Base-by-base conservation (phyloP, 2,113 vertebrate species). In the Notothenia rossii region DNA sequence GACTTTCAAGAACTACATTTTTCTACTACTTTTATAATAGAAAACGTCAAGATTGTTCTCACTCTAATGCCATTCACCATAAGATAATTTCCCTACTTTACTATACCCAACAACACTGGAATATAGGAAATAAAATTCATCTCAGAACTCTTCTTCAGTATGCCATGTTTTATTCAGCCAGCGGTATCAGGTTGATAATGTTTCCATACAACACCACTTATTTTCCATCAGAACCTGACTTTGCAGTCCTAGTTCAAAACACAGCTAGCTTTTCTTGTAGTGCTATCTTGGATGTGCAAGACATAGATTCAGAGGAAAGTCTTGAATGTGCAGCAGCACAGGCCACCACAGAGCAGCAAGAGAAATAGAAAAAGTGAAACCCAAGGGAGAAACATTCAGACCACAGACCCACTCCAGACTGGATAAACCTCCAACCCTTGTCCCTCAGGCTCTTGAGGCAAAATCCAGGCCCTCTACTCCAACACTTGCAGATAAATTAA, bases 401-500 rank as follows among this genome's bases (percentile, higher is more conserved):
- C 70, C 70, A 43, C 72, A 86, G 12, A 58, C 75, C 66, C 70
- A 75, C 77, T 87, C 65, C 49, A 86, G 72, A 55, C 81, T 72
- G 75, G 83, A 85, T 78, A 71, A 77, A 87, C 72, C 80, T 73
- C 73, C 84, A 75, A 78, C 79, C 76, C 78, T 73, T 69, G 55
- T 85, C 81, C 73, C 73, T 1, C 18, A 71, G 83, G 78, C 88
- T 83, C 88, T 87, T 56, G 67, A 87, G 77, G 67, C 77, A 36
- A 79, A 79, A 81, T 81, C 82, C 88, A 69, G 87, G 74, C 77
- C 82, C 84, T 83, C 87, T 89, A 79, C 79, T 85, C 69, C 67
- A 86, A 80, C 83, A 85, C 85, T 89, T 66, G 68, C 85, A 90
- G 92, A 90, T 86, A 83, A 90, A 91, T 87, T 79, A 89, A 88